phyloP scores from a whole-genome alignment of 2,797 vertebrate species.

The Eupleurogrammus muticus region DNA sequence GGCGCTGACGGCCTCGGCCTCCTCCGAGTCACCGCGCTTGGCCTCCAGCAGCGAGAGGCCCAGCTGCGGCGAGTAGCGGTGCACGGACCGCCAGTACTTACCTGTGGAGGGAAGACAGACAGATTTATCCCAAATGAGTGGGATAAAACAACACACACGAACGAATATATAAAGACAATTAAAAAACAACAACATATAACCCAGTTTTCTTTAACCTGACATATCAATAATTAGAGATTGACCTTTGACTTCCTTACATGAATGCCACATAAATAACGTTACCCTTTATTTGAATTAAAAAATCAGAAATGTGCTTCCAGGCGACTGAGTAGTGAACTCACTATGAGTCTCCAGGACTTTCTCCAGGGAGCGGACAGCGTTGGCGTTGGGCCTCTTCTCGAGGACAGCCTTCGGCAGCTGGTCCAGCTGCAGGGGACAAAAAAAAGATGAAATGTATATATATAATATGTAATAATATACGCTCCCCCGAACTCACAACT shows the following conservation, averaged over 20 bases:
- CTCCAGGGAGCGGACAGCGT: slow-evolving; percentile 92
- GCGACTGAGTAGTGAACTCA: slow-evolving; percentile 78
- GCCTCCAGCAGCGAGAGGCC: slow-evolving; percentile 91
- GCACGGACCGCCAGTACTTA: slow-evolving; percentile 94
- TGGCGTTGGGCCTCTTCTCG: slow-evolving; percentile 91
- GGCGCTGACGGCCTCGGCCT: slow-evolving; percentile 94
- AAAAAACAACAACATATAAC: background rate
- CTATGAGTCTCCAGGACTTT: slow-evolving; percentile 94
- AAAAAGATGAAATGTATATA: too few relatives aligned
- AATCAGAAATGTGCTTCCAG: background rate
- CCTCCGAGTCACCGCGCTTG: slow-evolving; percentile 93
- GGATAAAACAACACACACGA: too few relatives aligned
- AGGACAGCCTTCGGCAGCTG: slow-evolving; percentile 90
- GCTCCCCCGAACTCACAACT: too few relatives aligned
- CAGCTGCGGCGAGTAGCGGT: slow-evolving; percentile 81
- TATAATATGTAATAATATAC: too few relatives aligned
- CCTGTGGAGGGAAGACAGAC: slow-evolving; percentile 72
- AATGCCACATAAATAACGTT: background rate
- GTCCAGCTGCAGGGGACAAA: slow-evolving; percentile 84
- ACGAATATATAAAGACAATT: background rate
- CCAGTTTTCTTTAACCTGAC: too few relatives aligned
- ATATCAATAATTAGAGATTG: too few relatives aligned
- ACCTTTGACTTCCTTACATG: background rate
- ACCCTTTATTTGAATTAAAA: too few relatives aligned
- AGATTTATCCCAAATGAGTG: background rate